Evolutionary conservation across 2,113 vertebrate species (phyloP), one percentile per base, ranked within the genome.

Genomic region (Fukomys damarensis): DNA sequence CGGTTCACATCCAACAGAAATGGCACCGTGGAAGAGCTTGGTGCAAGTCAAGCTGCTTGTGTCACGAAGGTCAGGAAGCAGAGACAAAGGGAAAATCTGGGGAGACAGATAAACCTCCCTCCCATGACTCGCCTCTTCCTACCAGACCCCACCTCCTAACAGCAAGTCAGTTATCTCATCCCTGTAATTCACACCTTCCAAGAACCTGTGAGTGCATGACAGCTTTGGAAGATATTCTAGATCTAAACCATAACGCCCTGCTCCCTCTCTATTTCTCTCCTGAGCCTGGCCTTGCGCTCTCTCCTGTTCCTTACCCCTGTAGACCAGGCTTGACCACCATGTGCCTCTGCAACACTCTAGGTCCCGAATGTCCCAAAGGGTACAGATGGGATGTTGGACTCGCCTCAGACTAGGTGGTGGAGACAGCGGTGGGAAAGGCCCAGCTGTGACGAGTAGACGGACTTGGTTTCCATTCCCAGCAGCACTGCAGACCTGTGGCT

Each of bases 301-400:
- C 41, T 5, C 5, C 13, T 13, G 24, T 79, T 12, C 66, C 32
- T 63, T 6, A 2, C 28, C 9, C 68, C 52, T 56, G 5, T 8
- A 41, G 10, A 28, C 58, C 54, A n/a, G 30, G 74, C 46, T 38
- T 76, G n/a, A 20, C 11, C 2, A 38, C 24, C 10, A 2, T 0
- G 0, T 32, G 24, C 43, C 58, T 76, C 46, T 0, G 1, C 1
- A 6, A 43, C 3, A 3, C n/a, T 13, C 46, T 7, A 35, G 49
- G 19, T 11, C 5, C 30, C 28, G 14, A 13, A 2, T 4, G 28
- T 65, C 86, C 80, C 8, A 14, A 3, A 26, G 4, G 38, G 54
- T 61, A 24, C 5, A n/a, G 28, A 22, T 1, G 30, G 43, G 24
- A 3, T 3, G 20, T 19, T 19, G 3, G 38, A 13, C 63, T 46